Conservation (phyloP, 2,888 invertebrate genomes). For the Athetis lepigone region DNA sequence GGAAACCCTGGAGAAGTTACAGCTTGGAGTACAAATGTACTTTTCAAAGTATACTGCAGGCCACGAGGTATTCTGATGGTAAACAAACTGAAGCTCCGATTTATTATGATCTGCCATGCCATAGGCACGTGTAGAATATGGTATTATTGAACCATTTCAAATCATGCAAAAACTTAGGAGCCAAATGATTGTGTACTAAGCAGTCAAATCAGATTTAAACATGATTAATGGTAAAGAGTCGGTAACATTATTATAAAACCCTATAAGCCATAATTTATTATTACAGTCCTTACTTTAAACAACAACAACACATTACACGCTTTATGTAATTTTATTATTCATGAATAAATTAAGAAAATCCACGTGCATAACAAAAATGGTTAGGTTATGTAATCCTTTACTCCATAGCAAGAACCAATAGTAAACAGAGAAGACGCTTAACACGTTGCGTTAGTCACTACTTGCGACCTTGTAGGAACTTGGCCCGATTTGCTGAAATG, state of each 20-base stretch:
- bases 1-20: too few relatives aligned
- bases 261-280: too few relatives aligned
- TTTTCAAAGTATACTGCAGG: too few relatives aligned
- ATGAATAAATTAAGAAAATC: conserved; percentile 14
- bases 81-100: neutral
- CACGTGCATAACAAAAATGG: neutral
- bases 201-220: too few relatives aligned
- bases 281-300: neutral
- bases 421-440: conserved; percentile 31
- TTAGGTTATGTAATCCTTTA: conserved; percentile 17
- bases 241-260: too few relatives aligned
- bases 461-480: conserved; percentile 53
- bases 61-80: too few relatives aligned
- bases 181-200: too few relatives aligned
- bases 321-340: conserved; percentile 7
- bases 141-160: too few relatives aligned
- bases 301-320: neutral
- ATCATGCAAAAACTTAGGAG: too few relatives aligned
- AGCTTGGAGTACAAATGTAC: too few relatives aligned
- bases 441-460: conserved; percentile 44
- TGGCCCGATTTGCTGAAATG: conserved; percentile 51
- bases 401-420: conserved; percentile 22
- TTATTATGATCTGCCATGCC: neutral
- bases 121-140: neutral
- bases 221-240: too few relatives aligned